Evolutionary conservation across 2,888 invertebrate genomes (phyloP), one percentile per base, ranked within the genome.

Genomic region (Lymantria dispar): DNA sequence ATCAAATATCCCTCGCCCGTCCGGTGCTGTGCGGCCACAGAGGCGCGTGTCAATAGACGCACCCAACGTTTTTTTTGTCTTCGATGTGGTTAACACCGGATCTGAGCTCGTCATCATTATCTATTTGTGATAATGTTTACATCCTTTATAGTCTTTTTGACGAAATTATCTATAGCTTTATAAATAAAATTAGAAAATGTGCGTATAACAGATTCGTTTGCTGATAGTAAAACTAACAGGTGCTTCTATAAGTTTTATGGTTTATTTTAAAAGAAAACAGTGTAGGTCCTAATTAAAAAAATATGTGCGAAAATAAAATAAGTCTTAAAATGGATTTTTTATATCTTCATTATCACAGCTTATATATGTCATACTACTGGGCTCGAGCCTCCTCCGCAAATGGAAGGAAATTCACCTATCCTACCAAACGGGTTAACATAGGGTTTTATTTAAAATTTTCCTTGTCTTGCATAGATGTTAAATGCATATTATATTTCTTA

Each of bases 11-110:
- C 54, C 52, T 58, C 64, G 42, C 31, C 33, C 52, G 48, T 48
- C 52, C 48, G 48, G 45, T 45, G 14, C 33, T 14, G 61, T 68
- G 64, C 64, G 62, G 61, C 76, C 74, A 58, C 73, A 71, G 53
- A 64, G 68, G 70, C 76, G 67, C 79, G 76, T 78, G 81, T 74
- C 74, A 64, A 66, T 68, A 51, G 48, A 52, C 67, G 61, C 42
- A 59, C 68, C 60, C 49, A 47, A 55, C 50, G 56, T 66, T 67
- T 33, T 71, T 22, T 69, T 63, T 62, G 48, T 54, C 48, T 53
- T 52, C 31, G 31, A 54, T 60, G 61, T 39, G 55, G 62, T 63
- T 70, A 61, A 58, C 57, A 66, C 64, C 62, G 64, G 62, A 62
- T 63, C 61, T 60, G 33, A 22, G 60, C 43, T 59, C 44, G 54